phyloP scores from a whole-genome alignment of 2,113 vertebrate species.

The Proteles cristata region DNA sequence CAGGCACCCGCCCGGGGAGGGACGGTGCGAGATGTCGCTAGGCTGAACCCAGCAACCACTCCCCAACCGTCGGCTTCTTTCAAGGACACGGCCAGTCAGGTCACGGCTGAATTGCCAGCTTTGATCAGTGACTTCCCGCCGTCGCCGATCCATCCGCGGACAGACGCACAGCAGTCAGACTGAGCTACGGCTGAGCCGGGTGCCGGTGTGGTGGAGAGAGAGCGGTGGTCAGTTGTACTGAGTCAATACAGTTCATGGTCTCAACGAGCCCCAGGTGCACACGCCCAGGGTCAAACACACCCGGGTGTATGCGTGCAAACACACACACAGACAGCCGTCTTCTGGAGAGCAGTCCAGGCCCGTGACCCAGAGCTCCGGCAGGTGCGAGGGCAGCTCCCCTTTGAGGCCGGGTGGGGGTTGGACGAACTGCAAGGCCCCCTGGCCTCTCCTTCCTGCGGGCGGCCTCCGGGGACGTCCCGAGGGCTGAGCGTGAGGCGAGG shows the following conservation, averaged over 20 bases:
- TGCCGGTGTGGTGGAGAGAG: accelerated
- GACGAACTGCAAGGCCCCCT: accelerated
- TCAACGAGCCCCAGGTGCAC: accelerated
- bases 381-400: accelerated
- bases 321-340: accelerated
- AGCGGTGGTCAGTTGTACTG: accelerated
- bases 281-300: accelerated
- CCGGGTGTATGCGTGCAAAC: accelerated
- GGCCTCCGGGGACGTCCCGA: accelerated
- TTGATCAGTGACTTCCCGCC: accelerated
- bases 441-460: accelerated
- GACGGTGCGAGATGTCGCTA: too few relatives aligned
- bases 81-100: accelerated
- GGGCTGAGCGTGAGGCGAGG: accelerated
- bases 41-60: accelerated
- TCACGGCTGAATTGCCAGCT: accelerated
- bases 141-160: accelerated
- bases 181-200: accelerated
- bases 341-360: not conserved
- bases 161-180: accelerated
- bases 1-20: not conserved
- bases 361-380: accelerated
- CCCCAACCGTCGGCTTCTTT: accelerated
- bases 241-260: accelerated
- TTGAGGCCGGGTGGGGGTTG: not conserved